A percentile compares a stretch with the other conserved stretches of the same genome.
Conservation (phyloP, 2,888 invertebrate species). For the Drosophila mimetica region DNA sequence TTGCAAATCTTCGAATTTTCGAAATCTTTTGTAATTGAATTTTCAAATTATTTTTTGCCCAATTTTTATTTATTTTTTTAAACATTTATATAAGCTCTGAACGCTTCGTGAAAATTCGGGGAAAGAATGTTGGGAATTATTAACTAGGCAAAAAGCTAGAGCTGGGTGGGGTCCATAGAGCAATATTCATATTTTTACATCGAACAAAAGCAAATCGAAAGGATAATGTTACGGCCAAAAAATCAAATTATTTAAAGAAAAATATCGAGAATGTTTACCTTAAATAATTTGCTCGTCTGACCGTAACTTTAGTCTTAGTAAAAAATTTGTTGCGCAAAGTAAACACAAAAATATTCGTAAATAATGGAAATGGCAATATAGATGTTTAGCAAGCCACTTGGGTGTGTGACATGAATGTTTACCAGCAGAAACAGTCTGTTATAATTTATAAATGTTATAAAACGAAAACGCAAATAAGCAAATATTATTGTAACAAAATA, state of each 20-base stretch:
- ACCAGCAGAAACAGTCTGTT: conserved; percentile 40
- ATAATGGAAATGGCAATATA: conserved; percentile 64
- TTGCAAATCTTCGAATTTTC: no score
- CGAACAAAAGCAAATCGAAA: background rate
- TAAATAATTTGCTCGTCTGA: conserved; percentile 1
- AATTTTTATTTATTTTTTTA: no score
- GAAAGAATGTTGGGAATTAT: background rate
- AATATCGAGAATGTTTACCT: no score
- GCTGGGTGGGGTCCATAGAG: conserved; percentile 29
- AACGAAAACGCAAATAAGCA: conserved; percentile 21
- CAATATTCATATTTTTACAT: conserved; percentile 35
- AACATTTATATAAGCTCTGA: no score
- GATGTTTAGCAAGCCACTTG: conserved; percentile 53
- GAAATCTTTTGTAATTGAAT: no score
- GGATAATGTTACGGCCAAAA: background rate
- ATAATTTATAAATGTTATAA: conserved; percentile 24
- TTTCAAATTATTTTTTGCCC: no score
- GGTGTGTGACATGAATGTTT: conserved; percentile 46
- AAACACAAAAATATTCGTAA: conserved; percentile 19
- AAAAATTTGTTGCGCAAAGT: conserved; percentile 48
- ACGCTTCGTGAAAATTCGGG: background rate
- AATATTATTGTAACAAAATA: conserved; percentile 42
- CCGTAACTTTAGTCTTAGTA: conserved; percentile 70
- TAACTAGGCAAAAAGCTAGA: background rate
- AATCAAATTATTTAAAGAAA: no score